These are phyloP conservation scores for Listronotus oregonensis DNA, from an alignment of 1,140 invertebrate species.

Conservation along the genomic window DNA sequence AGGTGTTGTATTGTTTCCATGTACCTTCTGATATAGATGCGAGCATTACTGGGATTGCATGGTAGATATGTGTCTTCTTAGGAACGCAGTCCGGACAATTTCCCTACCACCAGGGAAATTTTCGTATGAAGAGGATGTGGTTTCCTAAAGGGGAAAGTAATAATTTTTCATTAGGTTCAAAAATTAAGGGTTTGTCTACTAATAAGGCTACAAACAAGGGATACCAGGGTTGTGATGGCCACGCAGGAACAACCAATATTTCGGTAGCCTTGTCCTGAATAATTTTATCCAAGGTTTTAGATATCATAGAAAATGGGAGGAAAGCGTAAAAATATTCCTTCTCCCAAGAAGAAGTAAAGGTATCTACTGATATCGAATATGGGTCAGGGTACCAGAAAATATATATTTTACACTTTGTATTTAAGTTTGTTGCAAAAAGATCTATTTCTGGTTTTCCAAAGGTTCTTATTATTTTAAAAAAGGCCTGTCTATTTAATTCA, in stretches of 20 bases:
- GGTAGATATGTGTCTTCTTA: not conserved
- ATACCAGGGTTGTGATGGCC: constrained; percentile 41
- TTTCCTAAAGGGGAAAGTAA: constrained; percentile 39
- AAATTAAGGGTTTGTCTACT: constrained; percentile 25
- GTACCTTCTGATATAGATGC: constrained; percentile 7
- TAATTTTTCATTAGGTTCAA: constrained; percentile 32
- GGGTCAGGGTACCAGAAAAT: constrained; percentile 21
- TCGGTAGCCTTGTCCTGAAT: constrained; percentile 41
- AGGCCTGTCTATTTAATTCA: constrained; percentile 14
- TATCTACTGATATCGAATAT: constrained; percentile 34
- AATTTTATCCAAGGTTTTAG: constrained; percentile 41
- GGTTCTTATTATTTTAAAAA: constrained; percentile 6
- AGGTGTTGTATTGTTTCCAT: not conserved
- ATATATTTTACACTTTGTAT: constrained; percentile 14
- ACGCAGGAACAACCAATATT: constrained; percentile 51
- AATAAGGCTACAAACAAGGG: constrained; percentile 32
- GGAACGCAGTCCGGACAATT: constrained; percentile 41
- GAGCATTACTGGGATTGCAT: not conserved
- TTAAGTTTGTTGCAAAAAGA: constrained; percentile 14
- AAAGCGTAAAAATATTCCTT: constrained; percentile 45
- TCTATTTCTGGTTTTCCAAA: constrained; percentile 20
- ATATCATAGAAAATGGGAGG: constrained; percentile 41
- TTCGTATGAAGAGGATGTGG: constrained; percentile 37
- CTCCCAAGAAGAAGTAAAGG: constrained; percentile 38
- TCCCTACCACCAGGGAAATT: constrained; percentile 44